These are phyloP conservation scores for Sanderia malayensis DNA, from an alignment of 30 jellyfish, hydroid and myxozoan genomes.

Conservation along the genomic window DNA sequence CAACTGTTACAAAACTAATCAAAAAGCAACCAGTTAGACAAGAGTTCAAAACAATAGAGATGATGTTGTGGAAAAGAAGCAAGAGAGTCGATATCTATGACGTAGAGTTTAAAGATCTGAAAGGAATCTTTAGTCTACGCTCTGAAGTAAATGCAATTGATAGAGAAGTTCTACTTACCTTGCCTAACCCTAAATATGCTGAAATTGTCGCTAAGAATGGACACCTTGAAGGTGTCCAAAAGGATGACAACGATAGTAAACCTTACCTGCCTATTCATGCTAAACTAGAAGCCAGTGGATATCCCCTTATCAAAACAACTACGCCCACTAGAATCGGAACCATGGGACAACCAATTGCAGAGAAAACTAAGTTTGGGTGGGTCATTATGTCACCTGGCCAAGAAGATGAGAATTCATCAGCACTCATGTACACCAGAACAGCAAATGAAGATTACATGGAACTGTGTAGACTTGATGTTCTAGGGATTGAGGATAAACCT, in stretches of 20 bases:
- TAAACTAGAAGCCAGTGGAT: conserved; percentile 47
- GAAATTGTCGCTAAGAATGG: conserved; percentile 23
- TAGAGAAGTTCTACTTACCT: conserved; percentile 25
- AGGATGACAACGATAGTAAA: conserved; percentile 43
- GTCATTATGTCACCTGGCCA: conserved; percentile 70
- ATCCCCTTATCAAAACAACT: conserved; percentile 42
- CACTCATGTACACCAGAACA: conserved; percentile 34
- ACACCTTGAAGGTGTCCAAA: conserved; percentile 61
- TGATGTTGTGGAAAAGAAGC: conserved; percentile 34
- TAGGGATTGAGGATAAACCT: conserved; percentile 51
- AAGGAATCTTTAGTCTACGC: conserved; percentile 1
- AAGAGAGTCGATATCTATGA: conserved; percentile 37
- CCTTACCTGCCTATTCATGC: conserved; percentile 37
- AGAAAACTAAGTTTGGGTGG: conserved; percentile 78
- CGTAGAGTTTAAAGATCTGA: conserved; percentile 8
- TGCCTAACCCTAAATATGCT: conserved; percentile 46
- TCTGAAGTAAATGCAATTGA: conserved; percentile 41
- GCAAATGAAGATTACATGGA: conserved; percentile 44
- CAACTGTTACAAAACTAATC: conserved; percentile 26
- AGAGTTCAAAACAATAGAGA: conserved; percentile 55
- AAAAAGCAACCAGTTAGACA: conserved; percentile 36
- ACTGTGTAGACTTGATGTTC: conserved; percentile 60
- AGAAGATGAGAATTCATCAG: conserved; percentile 22
- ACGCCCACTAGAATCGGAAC: conserved; percentile 62
- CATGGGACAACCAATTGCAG: conserved; percentile 76